These are phyloP conservation scores for Euwallacea similis DNA, from an alignment of 1,140 invertebrate species.

Conservation along the genomic window DNA sequence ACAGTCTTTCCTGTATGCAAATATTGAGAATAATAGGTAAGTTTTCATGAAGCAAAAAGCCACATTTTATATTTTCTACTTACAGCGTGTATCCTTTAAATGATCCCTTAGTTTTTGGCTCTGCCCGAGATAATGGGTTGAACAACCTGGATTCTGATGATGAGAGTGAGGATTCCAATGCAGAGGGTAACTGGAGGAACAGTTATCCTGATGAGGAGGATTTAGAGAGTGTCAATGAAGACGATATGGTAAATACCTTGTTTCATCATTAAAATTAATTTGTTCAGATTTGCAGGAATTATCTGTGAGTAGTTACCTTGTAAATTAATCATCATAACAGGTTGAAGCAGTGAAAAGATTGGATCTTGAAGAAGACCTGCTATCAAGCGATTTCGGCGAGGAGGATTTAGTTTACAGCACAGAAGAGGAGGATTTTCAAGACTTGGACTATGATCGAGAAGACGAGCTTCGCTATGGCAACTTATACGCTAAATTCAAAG, in stretches of 20 bases:
- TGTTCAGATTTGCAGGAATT: neutral
- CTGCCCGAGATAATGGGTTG: constrained; percentile 53
- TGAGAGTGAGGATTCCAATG: constrained; percentile 61
- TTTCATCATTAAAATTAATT: constrained; percentile 4
- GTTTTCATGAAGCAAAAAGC: constrained; percentile 2
- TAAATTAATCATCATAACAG: constrained; percentile 6
- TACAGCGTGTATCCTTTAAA: constrained; percentile 50
- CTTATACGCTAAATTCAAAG: constrained; percentile 61
- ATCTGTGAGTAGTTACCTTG: neutral
- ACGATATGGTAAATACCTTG: constrained; percentile 54
- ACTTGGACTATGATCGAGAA: constrained; percentile 56
- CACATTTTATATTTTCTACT: constrained; percentile 29
- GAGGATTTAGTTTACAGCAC: constrained; percentile 53
- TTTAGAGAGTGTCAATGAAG: constrained; percentile 58
- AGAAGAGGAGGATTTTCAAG: constrained; percentile 51
- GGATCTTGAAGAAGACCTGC: constrained; percentile 49
- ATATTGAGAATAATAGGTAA: neutral
- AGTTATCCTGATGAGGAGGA: constrained; percentile 62
- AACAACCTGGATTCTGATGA: constrained; percentile 48
- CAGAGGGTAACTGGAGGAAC: constrained; percentile 62
- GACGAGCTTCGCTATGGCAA: constrained; percentile 58
- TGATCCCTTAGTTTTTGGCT: constrained; percentile 57
- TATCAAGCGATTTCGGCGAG: constrained; percentile 59
- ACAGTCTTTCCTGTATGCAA: neutral
- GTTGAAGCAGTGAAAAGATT: constrained; percentile 41